Base-by-base conservation (phyloP, 2,888 invertebrate genomes). In the Dasysyrphus tricinctus region DNA sequence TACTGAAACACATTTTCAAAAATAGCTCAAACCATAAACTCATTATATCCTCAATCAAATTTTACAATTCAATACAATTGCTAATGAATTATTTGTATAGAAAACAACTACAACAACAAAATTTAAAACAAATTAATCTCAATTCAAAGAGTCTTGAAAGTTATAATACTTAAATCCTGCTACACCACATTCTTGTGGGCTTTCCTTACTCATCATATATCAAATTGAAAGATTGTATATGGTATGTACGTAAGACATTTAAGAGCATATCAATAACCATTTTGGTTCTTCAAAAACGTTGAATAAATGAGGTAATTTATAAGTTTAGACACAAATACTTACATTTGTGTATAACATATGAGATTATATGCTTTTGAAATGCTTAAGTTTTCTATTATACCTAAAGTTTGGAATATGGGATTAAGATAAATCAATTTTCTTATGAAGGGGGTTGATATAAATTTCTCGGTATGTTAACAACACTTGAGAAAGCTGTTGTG, bases 251-350 rank as follows among this genome's bases (percentile, higher is more conserved):
- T 24, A 24, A 44, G 7, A n/a, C 7, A n/a, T 24, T 51, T 24
- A 6, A 51, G 24, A 51, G 24, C 51, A 51, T 51, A 51, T 51
- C 12, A 51, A 51, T 51, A 24, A 51, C 24, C 51, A 49, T 24
- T 51, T 51, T 24, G 51, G 19, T 51, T 51, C 19, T 51, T 51
- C 24, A 24, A 24, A 24, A 24, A 51, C 12, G 6, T 12, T 5
- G 24, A 49, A 19, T 49, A 11, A 49, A 51, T 12, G 24, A 24
- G 24, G 24, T 19, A 49, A 19, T 49, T 16, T 19, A 49, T 49
- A 19, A 4, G 4, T 16, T 49, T 9, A 49, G 19, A 51, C 12
- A 12, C 19, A 19, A 19, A 16, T 14, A 42, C 0, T 14, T 42
- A 42, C 5, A 24, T 24, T 3, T 24, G 24, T 24, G 24, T 24